phyloP scores from a whole-genome alignment of 2,113 vertebrate genomes.

The Rhizomys pruinosus region DNA sequence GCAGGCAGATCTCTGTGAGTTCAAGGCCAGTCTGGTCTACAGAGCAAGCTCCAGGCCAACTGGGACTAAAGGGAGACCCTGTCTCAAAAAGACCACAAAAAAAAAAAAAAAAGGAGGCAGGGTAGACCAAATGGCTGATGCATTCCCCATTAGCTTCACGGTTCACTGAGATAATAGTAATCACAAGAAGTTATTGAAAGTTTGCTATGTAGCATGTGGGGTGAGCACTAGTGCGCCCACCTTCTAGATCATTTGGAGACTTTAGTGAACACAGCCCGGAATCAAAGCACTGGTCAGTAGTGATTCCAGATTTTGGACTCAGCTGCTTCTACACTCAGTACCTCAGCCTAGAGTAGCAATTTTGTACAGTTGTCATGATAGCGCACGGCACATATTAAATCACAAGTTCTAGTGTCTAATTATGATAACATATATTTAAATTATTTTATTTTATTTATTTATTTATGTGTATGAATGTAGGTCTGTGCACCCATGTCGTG shows the following conservation, averaged over 20 bases:
- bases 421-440: background rate
- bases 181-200: background rate
- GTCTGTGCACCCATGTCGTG: too few relatives aligned
- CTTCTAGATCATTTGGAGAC: background rate
- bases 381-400: background rate
- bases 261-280: background rate
- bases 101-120: too few relatives aligned
- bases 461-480: too few relatives aligned
- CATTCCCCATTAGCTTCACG: background rate
- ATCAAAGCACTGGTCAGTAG: background rate
- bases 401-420: background rate
- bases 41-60: too few relatives aligned
- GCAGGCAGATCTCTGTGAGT: too few relatives aligned
- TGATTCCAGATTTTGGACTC: background rate
- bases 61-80: too few relatives aligned
- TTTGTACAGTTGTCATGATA: background rate
- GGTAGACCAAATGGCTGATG: background rate
- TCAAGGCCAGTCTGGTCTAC: too few relatives aligned
- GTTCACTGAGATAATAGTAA: background rate
- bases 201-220: background rate
- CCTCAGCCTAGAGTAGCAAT: background rate
- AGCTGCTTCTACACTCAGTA: background rate
- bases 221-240: background rate
- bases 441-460: too few relatives aligned
- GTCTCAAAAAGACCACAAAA: too few relatives aligned